These are phyloP conservation scores for Syngnathus floridae DNA, from an alignment of 2,113 vertebrate species.

Conservation along the genomic window DNA sequence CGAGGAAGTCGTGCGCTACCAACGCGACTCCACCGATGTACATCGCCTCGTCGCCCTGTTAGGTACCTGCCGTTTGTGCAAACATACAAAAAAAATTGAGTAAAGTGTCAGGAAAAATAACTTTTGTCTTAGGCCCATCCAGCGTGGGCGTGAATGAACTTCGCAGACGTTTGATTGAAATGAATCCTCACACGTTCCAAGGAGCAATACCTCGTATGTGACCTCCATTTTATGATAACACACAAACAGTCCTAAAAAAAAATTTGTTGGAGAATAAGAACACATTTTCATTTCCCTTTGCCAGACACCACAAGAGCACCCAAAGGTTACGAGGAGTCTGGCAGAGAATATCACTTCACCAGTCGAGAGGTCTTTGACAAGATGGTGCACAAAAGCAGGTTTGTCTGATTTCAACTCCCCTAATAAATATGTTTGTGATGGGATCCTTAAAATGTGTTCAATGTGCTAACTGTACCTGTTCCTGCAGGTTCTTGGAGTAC, in stretches of 20 bases:
- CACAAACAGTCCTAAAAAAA: background rate
- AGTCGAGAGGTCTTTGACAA: conserved; percentile 85
- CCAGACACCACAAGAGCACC: conserved; percentile 86
- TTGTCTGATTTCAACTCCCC: background rate
- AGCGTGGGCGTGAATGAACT: conserved; percentile 93
- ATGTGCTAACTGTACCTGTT: background rate
- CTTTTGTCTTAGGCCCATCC: conserved; percentile 75
- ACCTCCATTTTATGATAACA: background rate
- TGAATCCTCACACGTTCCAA: conserved; percentile 77
- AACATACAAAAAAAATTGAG: background rate
- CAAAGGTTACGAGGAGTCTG: conserved; percentile 84
- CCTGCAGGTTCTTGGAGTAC: conserved; percentile 85
- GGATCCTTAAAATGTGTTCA: background rate
- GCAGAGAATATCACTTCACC: conserved; percentile 90
- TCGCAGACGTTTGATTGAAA: conserved; percentile 78
- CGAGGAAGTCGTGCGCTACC: conserved; percentile 87
- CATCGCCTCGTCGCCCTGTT: conserved; percentile 81
- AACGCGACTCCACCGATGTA: conserved; percentile 72
- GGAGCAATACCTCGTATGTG: conserved; percentile 84
- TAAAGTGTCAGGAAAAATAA: background rate
- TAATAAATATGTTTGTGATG: background rate
- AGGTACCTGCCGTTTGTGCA: conserved; percentile 59
- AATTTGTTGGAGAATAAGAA: no score
- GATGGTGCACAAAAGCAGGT: conserved; percentile 87
- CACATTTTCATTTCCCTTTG: background rate